Base-by-base conservation (phyloP, 2,888 invertebrate species). In the Orthonevra nobilis region DNA sequence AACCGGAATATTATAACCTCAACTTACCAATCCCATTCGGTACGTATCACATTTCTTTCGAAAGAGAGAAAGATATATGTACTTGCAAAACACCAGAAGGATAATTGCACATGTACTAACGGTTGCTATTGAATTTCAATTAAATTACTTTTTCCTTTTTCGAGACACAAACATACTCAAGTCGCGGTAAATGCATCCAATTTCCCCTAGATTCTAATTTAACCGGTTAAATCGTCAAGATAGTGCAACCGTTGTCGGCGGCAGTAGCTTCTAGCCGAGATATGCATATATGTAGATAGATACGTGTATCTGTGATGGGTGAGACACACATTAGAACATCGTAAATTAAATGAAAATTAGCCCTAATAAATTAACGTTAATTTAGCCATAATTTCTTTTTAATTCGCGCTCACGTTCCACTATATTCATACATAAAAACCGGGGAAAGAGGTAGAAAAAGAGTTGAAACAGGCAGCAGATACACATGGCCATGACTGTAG, bases 301-400 rank as follows among this genome's bases (percentile, higher is more conserved):
- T 44, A 64, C 58, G 28, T 30, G 34, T 54, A 54, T 54, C 60
- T 66, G 50, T 66, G 66, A 79, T 61, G 73, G 61, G 72, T 56
- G 66, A 73, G 79, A 61, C 73, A 72, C 73, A 70, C 79, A 79
- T 79, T 81, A 74, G 75, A 75, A 70, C 61, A 48, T 75, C 75
- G 54, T 81, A 75, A 75, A 81, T 81, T 81, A 81, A 70, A 48
- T 63, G 75, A 70, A 81, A 75, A 81, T 81, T 75, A 81, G 66
- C 44, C 68, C 70, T 66, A 81, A 81, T 81, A 81, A 81, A 75
- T 81, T 81, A 70, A 70, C 64, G 69, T 70, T 81, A 81, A 81
- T 75, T 75, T 75, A 61, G 75, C 54, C 52, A 60, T 81, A 81
- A 81, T 81, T 81, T 81, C 52, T 70, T 81, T 81, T 81, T 81